Percentiles rank a stretch among this genome's conserved stretches.
Conservation (phyloP, 1,140 invertebrate species). For the Drosophila guanche region DNA sequence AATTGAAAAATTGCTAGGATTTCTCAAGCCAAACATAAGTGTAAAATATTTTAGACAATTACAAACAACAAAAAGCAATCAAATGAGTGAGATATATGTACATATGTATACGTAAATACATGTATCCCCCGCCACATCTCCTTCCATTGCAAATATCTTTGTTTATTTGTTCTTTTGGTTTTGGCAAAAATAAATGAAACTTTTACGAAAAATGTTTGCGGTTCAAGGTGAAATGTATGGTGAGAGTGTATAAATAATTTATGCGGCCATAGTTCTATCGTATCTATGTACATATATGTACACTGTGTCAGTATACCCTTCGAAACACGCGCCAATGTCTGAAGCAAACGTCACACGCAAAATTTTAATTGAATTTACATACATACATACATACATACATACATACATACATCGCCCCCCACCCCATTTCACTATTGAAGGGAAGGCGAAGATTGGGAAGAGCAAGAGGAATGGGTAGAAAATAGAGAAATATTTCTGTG, state of each 20-base stretch:
- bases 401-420: conserved; percentile 35
- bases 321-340: conserved; percentile 41
- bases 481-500: conserved; percentile 37
- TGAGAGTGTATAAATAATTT: conserved; percentile 56
- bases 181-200: conserved; percentile 53
- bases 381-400: conserved; percentile 50
- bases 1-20: conserved; percentile 77
- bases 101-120: background rate
- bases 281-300: background rate
- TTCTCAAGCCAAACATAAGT: conserved; percentile 47
- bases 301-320: background rate
- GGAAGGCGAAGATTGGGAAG: conserved; percentile 9
- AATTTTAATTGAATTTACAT: conserved; percentile 80
- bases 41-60: conserved; percentile 51
- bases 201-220: conserved; percentile 59
- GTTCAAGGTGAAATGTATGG: conserved; percentile 64
- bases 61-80: conserved; percentile 51
- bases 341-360: conserved; percentile 63
- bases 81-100: conserved; percentile 10
- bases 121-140: conserved; percentile 3
- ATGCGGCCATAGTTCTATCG: conserved; percentile 41
- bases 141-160: conserved; percentile 20
- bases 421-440: background rate
- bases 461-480: conserved; percentile 4
- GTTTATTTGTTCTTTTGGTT: conserved; percentile 61